Evolutionary conservation across 2,888 invertebrate genomes (phyloP).

Genomic region (Tenthredo livida): DNA sequence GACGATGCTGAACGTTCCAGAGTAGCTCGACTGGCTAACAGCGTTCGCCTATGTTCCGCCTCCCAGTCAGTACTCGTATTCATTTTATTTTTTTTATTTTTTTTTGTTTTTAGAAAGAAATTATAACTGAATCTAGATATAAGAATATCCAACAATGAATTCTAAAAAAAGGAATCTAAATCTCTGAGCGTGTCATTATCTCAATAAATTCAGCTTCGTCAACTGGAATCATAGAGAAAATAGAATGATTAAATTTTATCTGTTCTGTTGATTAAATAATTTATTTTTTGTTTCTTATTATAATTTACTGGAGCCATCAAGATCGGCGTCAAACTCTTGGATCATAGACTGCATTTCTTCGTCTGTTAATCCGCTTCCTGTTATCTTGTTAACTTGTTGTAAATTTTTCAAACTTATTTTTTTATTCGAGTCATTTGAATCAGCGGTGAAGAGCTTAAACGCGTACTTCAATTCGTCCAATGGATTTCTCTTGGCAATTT

Average conservation of each 20-base stretch:
- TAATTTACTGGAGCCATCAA: slow-evolving; percentile 65
- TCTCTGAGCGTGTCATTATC: slow-evolving; percentile 57
- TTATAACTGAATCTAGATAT: not conserved
- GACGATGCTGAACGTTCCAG: slow-evolving; percentile 83
- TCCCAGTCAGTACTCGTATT: slow-evolving; percentile 78
- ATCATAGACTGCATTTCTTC: slow-evolving; percentile 70
- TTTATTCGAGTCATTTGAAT: slow-evolving; percentile 57
- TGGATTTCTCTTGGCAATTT: slow-evolving; percentile 62
- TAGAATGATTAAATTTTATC: not conserved
- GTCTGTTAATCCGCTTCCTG: slow-evolving; percentile 61
- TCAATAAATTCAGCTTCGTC: slow-evolving; percentile 63
- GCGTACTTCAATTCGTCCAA: slow-evolving; percentile 66
- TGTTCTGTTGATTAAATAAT: not conserved
- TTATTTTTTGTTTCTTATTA: not conserved
- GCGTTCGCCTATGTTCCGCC: slow-evolving; percentile 81
- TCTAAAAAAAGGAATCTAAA: slow-evolving; percentile 35
- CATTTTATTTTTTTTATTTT: slow-evolving; percentile 64
- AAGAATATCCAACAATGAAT: not conserved
- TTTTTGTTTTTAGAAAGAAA: not conserved
- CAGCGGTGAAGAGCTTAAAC: slow-evolving; percentile 63
- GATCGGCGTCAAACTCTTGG: slow-evolving; percentile 67
- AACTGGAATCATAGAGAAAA: slow-evolving; percentile 58
- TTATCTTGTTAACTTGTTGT: slow-evolving; percentile 60
- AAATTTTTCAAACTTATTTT: slow-evolving; percentile 66
- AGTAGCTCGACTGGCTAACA: slow-evolving; percentile 80